Conservation (phyloP, 2,888 invertebrate genomes). For the Melieria omissa region DNA sequence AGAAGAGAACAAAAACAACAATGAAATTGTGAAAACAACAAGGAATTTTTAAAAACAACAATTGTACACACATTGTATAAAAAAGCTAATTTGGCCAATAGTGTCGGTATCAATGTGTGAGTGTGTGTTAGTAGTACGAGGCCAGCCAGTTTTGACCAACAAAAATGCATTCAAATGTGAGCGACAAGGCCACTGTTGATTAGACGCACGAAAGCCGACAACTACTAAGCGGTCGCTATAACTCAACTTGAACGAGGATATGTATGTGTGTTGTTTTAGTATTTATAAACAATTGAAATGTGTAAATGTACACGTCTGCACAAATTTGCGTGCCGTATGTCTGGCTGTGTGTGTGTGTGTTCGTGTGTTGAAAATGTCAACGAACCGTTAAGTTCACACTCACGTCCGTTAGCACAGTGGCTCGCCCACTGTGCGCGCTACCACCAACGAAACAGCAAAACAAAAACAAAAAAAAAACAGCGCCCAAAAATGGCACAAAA, state of each 20-base stretch:
- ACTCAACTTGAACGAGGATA: background rate
- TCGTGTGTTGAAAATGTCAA: slow-evolving; percentile 22
- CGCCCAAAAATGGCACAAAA: background rate
- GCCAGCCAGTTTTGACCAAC: too few relatives aligned
- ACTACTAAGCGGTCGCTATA: too few relatives aligned
- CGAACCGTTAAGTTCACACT: slow-evolving; percentile 14
- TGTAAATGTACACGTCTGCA: slow-evolving; percentile 16
- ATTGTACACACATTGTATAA: too few relatives aligned
- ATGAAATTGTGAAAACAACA: too few relatives aligned
- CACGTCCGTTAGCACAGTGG: too few relatives aligned
- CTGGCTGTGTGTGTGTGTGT: background rate
- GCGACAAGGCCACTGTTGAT: too few relatives aligned
- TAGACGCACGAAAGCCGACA: too few relatives aligned
- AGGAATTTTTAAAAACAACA: too few relatives aligned
- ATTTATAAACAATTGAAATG: slow-evolving; percentile 23
- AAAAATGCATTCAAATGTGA: too few relatives aligned
- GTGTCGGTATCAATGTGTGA: too few relatives aligned
- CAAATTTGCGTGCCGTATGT: background rate
- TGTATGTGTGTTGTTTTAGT: slow-evolving; percentile 2
- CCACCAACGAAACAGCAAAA: background rate
- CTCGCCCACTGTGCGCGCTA: background rate
- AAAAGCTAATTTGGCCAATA: too few relatives aligned
- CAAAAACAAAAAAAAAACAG: background rate
- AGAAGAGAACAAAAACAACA: background rate
- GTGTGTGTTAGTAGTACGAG: too few relatives aligned